Percentiles rank a stretch among this genome's conserved stretches.
Conservation (phyloP, 2,888 invertebrate species). For the Thymelicus acteon region DNA sequence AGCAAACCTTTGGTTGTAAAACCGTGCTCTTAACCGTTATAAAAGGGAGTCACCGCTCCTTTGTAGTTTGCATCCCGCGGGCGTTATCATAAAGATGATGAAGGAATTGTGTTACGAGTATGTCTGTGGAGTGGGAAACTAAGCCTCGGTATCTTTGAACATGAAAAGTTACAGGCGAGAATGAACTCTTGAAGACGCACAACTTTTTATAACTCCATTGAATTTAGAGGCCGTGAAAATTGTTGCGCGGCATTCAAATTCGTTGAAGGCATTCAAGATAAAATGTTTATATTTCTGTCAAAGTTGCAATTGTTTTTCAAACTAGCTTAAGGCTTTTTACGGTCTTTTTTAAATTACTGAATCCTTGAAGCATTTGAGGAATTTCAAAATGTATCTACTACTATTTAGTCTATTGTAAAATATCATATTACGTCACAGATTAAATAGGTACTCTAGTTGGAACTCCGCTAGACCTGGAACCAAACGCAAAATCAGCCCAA, state of each 20-base stretch:
- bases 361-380: no score
- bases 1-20: slow-evolving; percentile 71
- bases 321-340: no score
- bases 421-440: no score
- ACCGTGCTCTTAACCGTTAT: slow-evolving; percentile 65
- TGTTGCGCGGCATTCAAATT: neutral
- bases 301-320: no score
- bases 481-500: no score
- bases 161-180: neutral
- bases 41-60: slow-evolving; percentile 50
- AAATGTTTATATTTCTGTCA: no score
- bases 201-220: neutral
- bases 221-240: neutral
- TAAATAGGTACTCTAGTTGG: no score
- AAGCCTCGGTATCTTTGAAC: slow-evolving; percentile 11
- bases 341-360: no score
- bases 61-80: slow-evolving; percentile 65
- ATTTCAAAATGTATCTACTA: no score
- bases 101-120: slow-evolving; percentile 38
- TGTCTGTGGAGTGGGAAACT: slow-evolving; percentile 32
- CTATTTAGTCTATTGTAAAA: no score
- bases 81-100: slow-evolving; percentile 59
- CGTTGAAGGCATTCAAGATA: no score
- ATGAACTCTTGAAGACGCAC: slow-evolving; percentile 1
- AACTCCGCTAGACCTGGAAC: no score